phyloP scores from a whole-genome alignment of 2,113 vertebrate genomes.

The Rafetus swinhoei region DNA sequence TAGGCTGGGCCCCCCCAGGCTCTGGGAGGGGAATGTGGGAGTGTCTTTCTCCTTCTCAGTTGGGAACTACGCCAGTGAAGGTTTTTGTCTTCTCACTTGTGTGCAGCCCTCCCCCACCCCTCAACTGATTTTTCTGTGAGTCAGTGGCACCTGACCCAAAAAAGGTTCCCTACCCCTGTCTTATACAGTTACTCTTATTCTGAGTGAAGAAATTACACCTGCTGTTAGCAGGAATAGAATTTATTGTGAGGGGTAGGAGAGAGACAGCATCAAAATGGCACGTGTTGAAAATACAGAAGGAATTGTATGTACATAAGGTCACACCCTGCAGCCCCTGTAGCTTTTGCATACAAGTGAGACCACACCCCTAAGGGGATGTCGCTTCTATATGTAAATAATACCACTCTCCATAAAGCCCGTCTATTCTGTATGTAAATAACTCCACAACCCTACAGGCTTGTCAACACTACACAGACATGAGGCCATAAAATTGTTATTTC shows the following conservation, averaged over 20 bases:
- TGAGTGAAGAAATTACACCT: neutral
- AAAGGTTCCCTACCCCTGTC: neutral
- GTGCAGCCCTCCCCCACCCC: no score
- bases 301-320: rapidly evolving
- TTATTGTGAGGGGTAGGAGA: rapidly evolving
- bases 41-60: no score
- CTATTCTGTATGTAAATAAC: constrained; percentile 24
- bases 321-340: neutral
- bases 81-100: no score
- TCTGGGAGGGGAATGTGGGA: no score
- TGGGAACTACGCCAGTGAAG: no score
- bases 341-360: neutral
- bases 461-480: constrained; percentile 6
- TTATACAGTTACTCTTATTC: neutral
- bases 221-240: neutral
- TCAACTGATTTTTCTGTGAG: no score
- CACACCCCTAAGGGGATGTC: neutral
- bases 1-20: no score
- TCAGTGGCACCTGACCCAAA: no score
- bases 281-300: neutral
- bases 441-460: constrained; percentile 24
- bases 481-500: neutral
- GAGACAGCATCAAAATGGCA: neutral
- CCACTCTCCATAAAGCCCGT: neutral
- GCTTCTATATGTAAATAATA: neutral